A percentile compares a stretch with the other conserved stretches of the same genome.
Conservation (phyloP, 2,113 vertebrate genomes). For the Albula goreensis region DNA sequence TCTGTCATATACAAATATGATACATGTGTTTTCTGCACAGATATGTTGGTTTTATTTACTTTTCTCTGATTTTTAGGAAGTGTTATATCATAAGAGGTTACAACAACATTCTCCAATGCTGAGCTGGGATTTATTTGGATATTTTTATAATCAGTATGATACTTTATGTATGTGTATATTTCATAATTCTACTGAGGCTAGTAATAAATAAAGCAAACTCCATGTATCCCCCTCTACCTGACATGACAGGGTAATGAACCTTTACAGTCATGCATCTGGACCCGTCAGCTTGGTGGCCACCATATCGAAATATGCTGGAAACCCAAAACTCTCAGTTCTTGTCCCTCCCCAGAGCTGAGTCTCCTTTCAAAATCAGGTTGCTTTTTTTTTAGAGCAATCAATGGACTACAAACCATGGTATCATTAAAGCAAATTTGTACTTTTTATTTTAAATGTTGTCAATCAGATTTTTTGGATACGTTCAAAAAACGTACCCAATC, state of each 20-base stretch:
- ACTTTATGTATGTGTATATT: background rate
- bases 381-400: background rate
- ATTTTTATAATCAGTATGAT: background rate
- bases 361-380: background rate
- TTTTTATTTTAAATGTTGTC: no score
- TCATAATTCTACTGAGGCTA: background rate
- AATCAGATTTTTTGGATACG: no score
- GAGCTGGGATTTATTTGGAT: background rate
- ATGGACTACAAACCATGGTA: background rate
- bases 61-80: background rate
- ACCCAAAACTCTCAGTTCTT: background rate
- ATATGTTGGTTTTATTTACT: background rate
- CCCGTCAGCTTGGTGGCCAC: background rate
- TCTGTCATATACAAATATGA: background rate
- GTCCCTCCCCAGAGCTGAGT: background rate
- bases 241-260: background rate
- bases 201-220: background rate
- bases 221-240: background rate
- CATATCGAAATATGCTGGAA: background rate
- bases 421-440: background rate
- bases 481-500: no score
- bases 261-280: background rate
- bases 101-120: background rate
- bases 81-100: background rate
- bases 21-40: background rate